phyloP scores from a whole-genome alignment of 2,113 vertebrate species.

The Recurvirostra avosetta region DNA sequence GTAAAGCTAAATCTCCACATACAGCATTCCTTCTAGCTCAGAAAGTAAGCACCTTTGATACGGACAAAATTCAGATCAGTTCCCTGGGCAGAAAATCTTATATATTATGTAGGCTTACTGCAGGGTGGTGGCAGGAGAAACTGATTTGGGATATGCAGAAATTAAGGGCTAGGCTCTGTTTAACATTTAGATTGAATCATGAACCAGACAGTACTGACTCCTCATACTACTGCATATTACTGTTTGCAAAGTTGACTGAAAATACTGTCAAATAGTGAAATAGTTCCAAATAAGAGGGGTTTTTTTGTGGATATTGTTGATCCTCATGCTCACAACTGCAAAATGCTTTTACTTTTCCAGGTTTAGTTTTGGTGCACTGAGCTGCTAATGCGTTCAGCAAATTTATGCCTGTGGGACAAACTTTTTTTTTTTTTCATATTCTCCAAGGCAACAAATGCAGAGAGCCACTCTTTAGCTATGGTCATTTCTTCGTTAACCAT shows the following conservation, averaged over 20 bases:
- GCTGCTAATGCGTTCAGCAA: neutral
- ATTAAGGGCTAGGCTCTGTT: neutral
- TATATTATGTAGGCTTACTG: neutral
- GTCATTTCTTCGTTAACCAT: neutral
- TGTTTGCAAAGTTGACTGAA: neutral
- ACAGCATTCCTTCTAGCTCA: neutral
- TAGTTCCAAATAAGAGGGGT: neutral
- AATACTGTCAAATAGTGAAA: neutral
- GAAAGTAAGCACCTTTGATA: neutral
- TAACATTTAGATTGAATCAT: conserved; percentile 41
- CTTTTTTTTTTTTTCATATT: neutral
- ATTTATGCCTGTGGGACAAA: neutral
- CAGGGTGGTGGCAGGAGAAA: neutral
- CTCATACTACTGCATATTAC: neutral
- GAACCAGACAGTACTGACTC: neutral
- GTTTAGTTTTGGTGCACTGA: neutral
- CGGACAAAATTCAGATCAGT: neutral
- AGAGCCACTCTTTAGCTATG: neutral
- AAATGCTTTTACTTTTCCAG: neutral
- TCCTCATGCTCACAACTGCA: neutral
- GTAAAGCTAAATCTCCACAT: neutral
- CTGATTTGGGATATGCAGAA: neutral
- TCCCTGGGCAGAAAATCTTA: neutral
- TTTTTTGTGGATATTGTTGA: neutral
- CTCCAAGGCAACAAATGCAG: neutral